Evolutionary conservation across 2,888 invertebrate genomes (phyloP), one percentile per base, ranked within the genome.

Genomic region (Epistrophe grossulariae): DNA sequence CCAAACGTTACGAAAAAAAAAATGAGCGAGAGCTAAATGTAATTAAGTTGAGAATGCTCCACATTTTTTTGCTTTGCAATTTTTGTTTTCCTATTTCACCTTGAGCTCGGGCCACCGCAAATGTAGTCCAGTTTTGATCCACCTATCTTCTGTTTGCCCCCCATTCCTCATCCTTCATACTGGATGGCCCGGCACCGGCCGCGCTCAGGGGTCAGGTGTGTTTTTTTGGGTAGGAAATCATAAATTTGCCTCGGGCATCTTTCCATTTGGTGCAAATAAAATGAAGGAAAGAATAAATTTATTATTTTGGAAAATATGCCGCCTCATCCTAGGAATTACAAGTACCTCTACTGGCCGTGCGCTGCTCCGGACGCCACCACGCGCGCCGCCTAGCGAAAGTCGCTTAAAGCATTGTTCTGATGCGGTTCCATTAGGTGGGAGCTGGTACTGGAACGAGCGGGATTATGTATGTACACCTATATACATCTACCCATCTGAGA

Each of bases 301-400:
- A 87, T 83, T 79, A 87, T 87, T 83, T 83, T 82, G 76, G 74
- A 71, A 83, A 87, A 87, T 87, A 87, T 87, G 87, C 83, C 87
- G 79, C 60, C 74, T 82, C 87, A 72, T 79, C 71, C 66, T 38
- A 74, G 81, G 79, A 82, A 82, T 82, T 82, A 82, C 82, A 76
- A 64, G 79, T 60, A 59, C 40, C 59, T 57, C 45, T 72, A 72
- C 71, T 52, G 60, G 82, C 72, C 70, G 70, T 50, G 71, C 35
- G 66, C 52, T 77, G 45, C 31, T 40, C 19, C 24, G 24, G 59
- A 35, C 43, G 66, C 50, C 72, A n/a, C n/a, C n/a, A n/a, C n/a
- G n/a, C n/a, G n/a, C n/a, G 45, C 31, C 48, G 24, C 19, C 24
- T 15, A 35, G 17, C 40, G 15, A 43, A 24, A 66, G 72, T 68